Percentiles rank a stretch among this genome's conserved stretches.
Evolutionary conservation across 2,888 invertebrate genomes (phyloP).

Genomic region (Polyommatus icarus): DNA sequence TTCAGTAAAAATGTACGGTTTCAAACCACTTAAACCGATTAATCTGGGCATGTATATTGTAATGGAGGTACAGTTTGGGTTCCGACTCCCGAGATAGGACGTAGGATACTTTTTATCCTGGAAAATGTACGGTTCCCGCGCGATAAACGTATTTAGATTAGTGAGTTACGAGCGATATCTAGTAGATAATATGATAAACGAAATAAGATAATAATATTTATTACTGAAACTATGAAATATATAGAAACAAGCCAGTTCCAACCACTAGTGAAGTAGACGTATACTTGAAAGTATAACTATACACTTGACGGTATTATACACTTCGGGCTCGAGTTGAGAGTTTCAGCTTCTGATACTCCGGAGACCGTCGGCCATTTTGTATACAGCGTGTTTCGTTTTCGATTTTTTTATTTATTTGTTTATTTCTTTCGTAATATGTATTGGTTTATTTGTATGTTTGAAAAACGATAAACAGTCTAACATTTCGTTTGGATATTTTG

Average conservation of each 20-base stretch:
- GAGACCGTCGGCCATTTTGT: slow-evolving; percentile 18
- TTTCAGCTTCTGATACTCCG: slow-evolving; percentile 13
- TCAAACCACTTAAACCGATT: too few species aligned
- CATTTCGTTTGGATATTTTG: too few species aligned
- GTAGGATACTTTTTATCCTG: too few species aligned
- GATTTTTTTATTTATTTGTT: not conserved
- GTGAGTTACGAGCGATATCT: too few species aligned
- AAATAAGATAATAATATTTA: not conserved
- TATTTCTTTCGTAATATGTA: not conserved
- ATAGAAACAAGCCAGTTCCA: not conserved
- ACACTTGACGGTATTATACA: not conserved
- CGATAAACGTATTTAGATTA: too few species aligned
- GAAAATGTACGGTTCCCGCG: too few species aligned
- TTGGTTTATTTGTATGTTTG: too few species aligned
- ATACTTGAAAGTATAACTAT: not conserved
- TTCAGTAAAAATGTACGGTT: too few species aligned
- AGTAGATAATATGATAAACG: not conserved
- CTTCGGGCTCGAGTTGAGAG: slow-evolving; percentile 6
- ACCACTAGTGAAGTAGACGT: not conserved
- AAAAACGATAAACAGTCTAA: too few species aligned
- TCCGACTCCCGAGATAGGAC: too few species aligned
- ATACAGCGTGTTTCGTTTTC: slow-evolving; percentile 22
- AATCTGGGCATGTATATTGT: too few species aligned
- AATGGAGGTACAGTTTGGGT: too few species aligned
- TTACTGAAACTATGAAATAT: not conserved